Evolutionary conservation across 1,140 invertebrate species (phyloP).

Genomic region (Limonius californicus): DNA sequence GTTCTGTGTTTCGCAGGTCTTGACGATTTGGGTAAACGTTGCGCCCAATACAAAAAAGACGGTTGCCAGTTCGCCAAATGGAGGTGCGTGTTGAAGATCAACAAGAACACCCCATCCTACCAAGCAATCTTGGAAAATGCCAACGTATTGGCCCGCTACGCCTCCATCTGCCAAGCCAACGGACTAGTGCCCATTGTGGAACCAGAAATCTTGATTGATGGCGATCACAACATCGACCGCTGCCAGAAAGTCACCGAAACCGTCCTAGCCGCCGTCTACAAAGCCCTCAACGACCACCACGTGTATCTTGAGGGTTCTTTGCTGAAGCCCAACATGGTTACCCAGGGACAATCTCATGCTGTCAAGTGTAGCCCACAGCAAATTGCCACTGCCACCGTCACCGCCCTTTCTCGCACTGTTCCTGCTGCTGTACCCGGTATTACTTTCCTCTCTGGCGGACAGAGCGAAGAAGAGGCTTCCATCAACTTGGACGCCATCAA

Average conservation of each 20-base stretch:
- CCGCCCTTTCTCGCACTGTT: slow-evolving; percentile 78
- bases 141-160: slow-evolving; percentile 88
- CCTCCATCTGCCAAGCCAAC: slow-evolving; percentile 89
- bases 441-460: slow-evolving; percentile 91
- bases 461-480: slow-evolving; percentile 92
- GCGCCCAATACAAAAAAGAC: slow-evolving; percentile 94
- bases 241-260: slow-evolving; percentile 89
- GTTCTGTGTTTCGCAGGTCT: slow-evolving; percentile 60
- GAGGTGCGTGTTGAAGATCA: slow-evolving; percentile 92
- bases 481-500: slow-evolving; percentile 94
- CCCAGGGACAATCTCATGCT: slow-evolving; percentile 58
- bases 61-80: slow-evolving; percentile 97
- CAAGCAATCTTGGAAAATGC: slow-evolving; percentile 86
- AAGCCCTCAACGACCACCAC: slow-evolving; percentile 89
- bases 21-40: slow-evolving; percentile 85
- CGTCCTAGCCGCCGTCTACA: slow-evolving; percentile 91
- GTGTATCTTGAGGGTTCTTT: slow-evolving; percentile 95
- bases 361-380: slow-evolving; percentile 70
- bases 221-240: slow-evolving; percentile 73
- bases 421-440: slow-evolving; percentile 86
- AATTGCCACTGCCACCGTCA: slow-evolving; percentile 79
- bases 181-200: slow-evolving; percentile 93
- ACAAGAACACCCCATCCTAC: slow-evolving; percentile 78
- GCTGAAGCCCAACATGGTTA: slow-evolving; percentile 95
- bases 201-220: slow-evolving; percentile 82